Evolutionary conservation across 2,797 vertebrate genomes (phyloP).

Genomic region (Tangara arthus): DNA sequence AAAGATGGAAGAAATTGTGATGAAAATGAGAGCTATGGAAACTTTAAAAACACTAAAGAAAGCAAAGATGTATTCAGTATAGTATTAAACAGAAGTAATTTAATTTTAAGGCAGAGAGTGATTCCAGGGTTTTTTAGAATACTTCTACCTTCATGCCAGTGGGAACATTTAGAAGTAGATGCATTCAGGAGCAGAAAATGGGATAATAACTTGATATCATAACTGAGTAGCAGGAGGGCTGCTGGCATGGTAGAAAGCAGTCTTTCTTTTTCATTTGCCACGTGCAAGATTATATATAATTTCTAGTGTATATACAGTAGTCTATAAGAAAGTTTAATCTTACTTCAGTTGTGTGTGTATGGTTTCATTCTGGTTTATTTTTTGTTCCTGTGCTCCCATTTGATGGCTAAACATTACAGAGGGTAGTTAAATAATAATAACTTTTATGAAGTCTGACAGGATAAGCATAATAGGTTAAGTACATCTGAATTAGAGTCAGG

Average conservation of each 20-base stretch:
- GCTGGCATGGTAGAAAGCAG: not conserved
- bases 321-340: not conserved
- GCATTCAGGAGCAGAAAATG: not conserved
- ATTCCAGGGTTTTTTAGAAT: not conserved
- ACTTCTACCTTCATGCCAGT: not conserved
- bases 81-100: not conserved
- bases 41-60: not conserved
- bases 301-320: not conserved
- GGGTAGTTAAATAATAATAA: not conserved
- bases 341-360: accelerated
- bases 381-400: not conserved
- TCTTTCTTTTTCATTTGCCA: not conserved
- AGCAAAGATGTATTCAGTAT: not conserved
- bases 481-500: not conserved
- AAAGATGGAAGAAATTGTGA: not conserved
- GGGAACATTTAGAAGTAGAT: not conserved
- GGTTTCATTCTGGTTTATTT: not conserved
- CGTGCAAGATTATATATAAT: not conserved
- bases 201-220: not conserved
- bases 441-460: not conserved
- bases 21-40: not conserved
- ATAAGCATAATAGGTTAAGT: not conserved
- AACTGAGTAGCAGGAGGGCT: not conserved
- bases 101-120: not conserved
- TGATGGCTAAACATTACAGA: not conserved